Conservation (phyloP, 1,140 invertebrate species). For the Calycopis cecrops region DNA sequence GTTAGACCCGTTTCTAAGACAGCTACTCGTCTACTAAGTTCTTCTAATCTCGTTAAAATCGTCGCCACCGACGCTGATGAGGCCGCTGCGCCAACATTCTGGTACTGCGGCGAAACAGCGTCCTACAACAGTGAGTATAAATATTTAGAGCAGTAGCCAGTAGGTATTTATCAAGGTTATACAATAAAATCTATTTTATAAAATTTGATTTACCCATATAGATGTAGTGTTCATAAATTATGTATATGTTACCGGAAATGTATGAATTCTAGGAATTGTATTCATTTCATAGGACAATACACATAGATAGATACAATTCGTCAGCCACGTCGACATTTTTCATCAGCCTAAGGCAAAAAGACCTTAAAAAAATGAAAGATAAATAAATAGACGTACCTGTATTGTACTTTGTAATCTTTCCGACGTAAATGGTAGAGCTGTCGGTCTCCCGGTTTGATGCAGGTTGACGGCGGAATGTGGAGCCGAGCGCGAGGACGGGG, state of each 20-base stretch:
- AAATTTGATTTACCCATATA: no score
- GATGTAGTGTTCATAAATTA: no score
- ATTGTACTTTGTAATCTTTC: slow-evolving; percentile 46
- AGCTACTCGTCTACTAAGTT: slow-evolving; percentile 77
- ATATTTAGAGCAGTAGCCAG: no score
- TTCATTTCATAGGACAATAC: no score
- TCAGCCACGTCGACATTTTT: no score
- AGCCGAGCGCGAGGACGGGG: slow-evolving; percentile 60
- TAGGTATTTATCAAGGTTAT: no score
- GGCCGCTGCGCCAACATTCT: slow-evolving; percentile 55
- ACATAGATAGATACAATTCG: no score
- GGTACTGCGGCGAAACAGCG: slow-evolving; percentile 63
- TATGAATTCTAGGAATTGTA: no score
- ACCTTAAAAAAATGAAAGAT: no score
- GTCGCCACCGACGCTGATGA: slow-evolving; percentile 49
- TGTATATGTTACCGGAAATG: no score
- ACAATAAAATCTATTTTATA: no score
- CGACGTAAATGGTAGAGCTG: slow-evolving; percentile 44
- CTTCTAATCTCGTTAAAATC: slow-evolving; percentile 77
- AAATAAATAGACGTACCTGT: slow-evolving; percentile 29
- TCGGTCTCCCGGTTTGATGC: slow-evolving; percentile 53
- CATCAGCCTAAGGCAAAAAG: no score
- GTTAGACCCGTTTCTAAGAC: slow-evolving; percentile 80
- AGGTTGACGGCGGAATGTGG: slow-evolving; percentile 69
- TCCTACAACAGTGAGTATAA: slow-evolving; percentile 34